Evolutionary conservation across 1,140 invertebrate genomes (phyloP).

Genomic region (Marisa cornuarietis): DNA sequence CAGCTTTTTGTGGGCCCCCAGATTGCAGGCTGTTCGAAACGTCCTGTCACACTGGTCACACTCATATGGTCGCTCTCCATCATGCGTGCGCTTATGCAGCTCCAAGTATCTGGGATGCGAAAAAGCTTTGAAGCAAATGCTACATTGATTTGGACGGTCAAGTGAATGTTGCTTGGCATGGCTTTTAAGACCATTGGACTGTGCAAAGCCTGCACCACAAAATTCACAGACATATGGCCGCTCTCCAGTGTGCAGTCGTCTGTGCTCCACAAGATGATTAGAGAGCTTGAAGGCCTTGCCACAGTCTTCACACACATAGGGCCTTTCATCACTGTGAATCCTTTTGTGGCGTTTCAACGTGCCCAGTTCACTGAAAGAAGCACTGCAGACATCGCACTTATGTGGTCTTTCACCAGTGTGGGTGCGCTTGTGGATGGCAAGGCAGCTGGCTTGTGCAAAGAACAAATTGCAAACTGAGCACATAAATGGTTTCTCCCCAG

Average conservation of each 20-base stretch:
- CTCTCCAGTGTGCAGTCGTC: constrained; percentile 94
- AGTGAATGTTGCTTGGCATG: constrained; percentile 97
- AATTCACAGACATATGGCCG: constrained; percentile 97
- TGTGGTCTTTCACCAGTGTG: constrained; percentile 95
- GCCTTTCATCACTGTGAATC: constrained; percentile 95
- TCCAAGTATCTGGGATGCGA: constrained; percentile 7
- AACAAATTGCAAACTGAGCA: constrained; percentile 40
- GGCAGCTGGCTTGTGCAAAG: constrained; percentile 68
- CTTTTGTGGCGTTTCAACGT: constrained; percentile 98
- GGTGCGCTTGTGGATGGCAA: constrained; percentile 96
- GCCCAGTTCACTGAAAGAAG: constrained; percentile 96
- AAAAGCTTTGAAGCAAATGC: constrained; percentile 73
- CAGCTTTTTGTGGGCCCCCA: constrained; percentile 17
- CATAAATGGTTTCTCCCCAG: constrained; percentile 30
- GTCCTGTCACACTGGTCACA: constrained; percentile 18
- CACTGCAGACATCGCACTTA: constrained; percentile 93
- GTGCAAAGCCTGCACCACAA: constrained; percentile 96
- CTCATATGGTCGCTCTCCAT: constrained; percentile 13
- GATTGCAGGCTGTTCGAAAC: constrained; percentile 8
- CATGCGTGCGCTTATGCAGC: constrained; percentile 11
- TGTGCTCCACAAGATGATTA: constrained; percentile 98
- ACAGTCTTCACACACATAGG: constrained; percentile 90
- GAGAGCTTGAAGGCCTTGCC: constrained; percentile 96
- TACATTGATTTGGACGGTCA: constrained; percentile 94
- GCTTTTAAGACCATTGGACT: constrained; percentile 91